phyloP scores from a whole-genome alignment of 1,140 invertebrate species.

The Nephotettix cincticeps region DNA sequence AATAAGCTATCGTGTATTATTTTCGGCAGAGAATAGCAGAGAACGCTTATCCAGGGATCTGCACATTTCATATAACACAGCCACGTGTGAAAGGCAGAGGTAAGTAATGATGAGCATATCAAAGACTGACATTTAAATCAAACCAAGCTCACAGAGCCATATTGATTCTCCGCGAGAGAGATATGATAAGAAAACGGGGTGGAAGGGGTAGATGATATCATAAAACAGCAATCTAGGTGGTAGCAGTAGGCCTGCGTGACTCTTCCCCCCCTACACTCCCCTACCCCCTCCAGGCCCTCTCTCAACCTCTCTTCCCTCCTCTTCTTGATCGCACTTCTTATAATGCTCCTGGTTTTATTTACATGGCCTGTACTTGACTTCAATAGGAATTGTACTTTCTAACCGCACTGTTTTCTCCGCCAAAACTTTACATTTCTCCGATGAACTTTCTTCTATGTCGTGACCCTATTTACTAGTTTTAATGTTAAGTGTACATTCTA shows the following conservation, averaged over 20 bases:
- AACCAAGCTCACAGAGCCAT: slow-evolving; percentile 12
- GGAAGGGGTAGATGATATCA: slow-evolving; percentile 5
- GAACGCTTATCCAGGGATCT: too few species aligned
- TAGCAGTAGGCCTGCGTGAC: neutral
- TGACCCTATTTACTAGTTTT: too few species aligned
- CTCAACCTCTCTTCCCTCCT: neutral
- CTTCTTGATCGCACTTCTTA: slow-evolving; percentile 1
- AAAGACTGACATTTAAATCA: slow-evolving; percentile 21
- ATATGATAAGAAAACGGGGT: slow-evolving; percentile 15
- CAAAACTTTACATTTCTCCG: too few species aligned
- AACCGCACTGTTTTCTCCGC: too few species aligned
- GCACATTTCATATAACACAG: too few species aligned
- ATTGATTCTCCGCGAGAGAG: slow-evolving; percentile 18
- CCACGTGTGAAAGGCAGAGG: neutral
- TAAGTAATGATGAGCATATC: slow-evolving; percentile 17
- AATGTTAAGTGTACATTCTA: too few species aligned
- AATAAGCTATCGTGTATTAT: too few species aligned
- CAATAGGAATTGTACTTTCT: slow-evolving; percentile 13
- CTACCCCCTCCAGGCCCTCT: neutral
- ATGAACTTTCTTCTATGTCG: too few species aligned
- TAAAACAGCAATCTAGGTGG: slow-evolving; percentile 21
- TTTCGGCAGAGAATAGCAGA: too few species aligned
- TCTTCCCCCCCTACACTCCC: neutral
- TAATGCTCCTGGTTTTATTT: slow-evolving; percentile 19
- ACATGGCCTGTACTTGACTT: slow-evolving; percentile 12